Base-by-base conservation (phyloP, 2,797 vertebrate genomes). In the Galago senegalensis region DNA sequence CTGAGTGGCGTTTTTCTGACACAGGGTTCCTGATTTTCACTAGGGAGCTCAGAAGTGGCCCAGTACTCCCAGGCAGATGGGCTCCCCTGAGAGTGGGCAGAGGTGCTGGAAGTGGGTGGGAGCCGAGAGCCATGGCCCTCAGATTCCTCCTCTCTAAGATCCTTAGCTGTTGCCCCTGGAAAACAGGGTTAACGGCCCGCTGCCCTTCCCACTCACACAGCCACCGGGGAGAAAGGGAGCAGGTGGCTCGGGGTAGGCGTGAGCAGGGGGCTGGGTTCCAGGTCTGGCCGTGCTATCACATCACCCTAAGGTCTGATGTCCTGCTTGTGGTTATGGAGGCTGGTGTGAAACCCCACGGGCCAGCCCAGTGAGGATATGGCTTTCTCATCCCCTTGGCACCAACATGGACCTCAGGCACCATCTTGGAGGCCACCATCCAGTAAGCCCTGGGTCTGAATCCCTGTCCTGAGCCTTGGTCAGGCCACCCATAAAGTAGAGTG, bases 21-120 rank as follows among this genome's bases (percentile, higher is more conserved):
- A 13, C 0, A 3, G 21, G 65, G 79, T 49, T 69, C 60, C 61
- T 46, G 0, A 40, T 60, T 67, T 14, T 17, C 49, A 23, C 11
- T 12, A 27, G 60, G 29, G 60, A 40, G 21, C 25, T 53, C n/a
- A 9, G 60, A 81, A 46, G n/a, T 12, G 14, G 34, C 2, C 8
- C 27, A n/a, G 46, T 21, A 29, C 16, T 8, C 7, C 37, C 0
- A 27, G 56, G 58, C 61, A 40, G 34, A 11, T 1, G 0, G 3
- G 40, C 31, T 27, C 31, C 58, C 21, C 5, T 7, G 18, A 12
- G 12, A 5, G 7, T 13, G 7, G 87, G 49, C 17, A 9, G 18
- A n/a, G 13, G 12, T 27, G 37, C 61, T n/a, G 60, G 27, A 53
- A 23, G 40, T 2, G 8, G 9, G 18, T 12, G 12, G 60, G 14